Conservation (phyloP, 2,797 vertebrate species). For the Diglossa cyanea region DNA sequence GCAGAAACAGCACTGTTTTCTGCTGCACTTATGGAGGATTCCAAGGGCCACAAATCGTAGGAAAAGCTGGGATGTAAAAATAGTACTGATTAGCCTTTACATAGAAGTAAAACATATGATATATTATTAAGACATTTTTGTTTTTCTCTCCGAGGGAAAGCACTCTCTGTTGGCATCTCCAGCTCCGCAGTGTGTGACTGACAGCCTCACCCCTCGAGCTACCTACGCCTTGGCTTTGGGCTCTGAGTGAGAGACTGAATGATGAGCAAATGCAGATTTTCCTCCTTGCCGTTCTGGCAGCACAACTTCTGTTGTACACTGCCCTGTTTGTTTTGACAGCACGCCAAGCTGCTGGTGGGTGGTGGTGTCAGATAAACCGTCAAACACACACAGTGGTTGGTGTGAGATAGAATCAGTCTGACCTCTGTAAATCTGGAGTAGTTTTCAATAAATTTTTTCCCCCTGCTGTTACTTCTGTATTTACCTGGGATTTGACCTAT, state of each 20-base stretch:
- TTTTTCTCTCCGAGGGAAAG: background rate
- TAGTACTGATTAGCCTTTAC: background rate
- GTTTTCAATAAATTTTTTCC: background rate
- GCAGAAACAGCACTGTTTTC: background rate
- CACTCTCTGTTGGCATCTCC: background rate
- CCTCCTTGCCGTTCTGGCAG: background rate
- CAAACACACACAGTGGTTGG: background rate
- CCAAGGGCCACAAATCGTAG: background rate
- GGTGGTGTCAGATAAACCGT: slow-evolving; percentile 32
- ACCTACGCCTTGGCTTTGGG: background rate
- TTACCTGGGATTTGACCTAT: background rate
- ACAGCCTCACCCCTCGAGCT: background rate
- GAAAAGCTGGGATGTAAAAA: background rate
- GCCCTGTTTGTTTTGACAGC: slow-evolving; percentile 30
- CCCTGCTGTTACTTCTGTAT: background rate
- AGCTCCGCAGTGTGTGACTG: background rate
- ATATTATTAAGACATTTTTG: background rate
- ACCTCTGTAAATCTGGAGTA: background rate
- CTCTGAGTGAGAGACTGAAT: background rate
- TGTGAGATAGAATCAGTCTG: background rate
- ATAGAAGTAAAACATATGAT: background rate
- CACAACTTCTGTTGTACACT: background rate
- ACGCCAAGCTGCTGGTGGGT: background rate
- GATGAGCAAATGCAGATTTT: background rate
- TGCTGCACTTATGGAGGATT: background rate